phyloP scores from a whole-genome alignment of 1,140 invertebrate genomes.

The Scaptodrosophila lebanonensis region DNA sequence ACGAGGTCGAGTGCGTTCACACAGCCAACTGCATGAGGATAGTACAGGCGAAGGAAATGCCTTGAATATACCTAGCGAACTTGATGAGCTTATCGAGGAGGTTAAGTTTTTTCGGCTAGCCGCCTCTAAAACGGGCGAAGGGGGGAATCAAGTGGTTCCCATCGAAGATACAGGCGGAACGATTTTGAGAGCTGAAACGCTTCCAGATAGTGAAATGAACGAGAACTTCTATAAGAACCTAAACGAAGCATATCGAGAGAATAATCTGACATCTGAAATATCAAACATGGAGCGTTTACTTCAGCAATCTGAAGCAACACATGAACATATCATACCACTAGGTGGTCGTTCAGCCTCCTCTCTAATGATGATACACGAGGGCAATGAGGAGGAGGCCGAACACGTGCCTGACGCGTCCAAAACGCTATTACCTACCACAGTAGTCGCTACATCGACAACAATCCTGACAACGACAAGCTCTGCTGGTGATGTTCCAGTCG shows the following conservation, averaged over 20 bases:
- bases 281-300: conserved; percentile 53
- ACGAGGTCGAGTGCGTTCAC: neutral
- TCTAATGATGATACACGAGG: conserved; percentile 88
- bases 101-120: conserved; percentile 64
- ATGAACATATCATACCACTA: conserved; percentile 30
- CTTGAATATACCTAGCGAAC: conserved; percentile 9
- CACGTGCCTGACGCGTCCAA: neutral
- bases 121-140: conserved; percentile 55
- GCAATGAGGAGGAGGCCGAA: conserved; percentile 71
- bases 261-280: conserved; percentile 76
- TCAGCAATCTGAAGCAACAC: conserved; percentile 37
- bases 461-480: neutral
- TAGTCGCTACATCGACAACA: conserved; percentile 5
- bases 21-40: neutral
- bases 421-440: neutral
- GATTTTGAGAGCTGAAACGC: neutral
- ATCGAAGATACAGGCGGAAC: conserved; percentile 69
- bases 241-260: conserved; percentile 91
- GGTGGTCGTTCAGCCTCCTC: conserved; percentile 25
- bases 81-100: conserved; percentile 31
- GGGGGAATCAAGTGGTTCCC: conserved; percentile 39
- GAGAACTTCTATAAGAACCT: conserved; percentile 93
- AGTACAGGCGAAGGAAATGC: neutral
- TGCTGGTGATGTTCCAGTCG: neutral
- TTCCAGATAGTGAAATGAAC: conserved; percentile 84